Evolutionary conservation across 1,140 invertebrate species (phyloP), one percentile per base, ranked within the genome.

Genomic region (Fopius arisanus): DNA sequence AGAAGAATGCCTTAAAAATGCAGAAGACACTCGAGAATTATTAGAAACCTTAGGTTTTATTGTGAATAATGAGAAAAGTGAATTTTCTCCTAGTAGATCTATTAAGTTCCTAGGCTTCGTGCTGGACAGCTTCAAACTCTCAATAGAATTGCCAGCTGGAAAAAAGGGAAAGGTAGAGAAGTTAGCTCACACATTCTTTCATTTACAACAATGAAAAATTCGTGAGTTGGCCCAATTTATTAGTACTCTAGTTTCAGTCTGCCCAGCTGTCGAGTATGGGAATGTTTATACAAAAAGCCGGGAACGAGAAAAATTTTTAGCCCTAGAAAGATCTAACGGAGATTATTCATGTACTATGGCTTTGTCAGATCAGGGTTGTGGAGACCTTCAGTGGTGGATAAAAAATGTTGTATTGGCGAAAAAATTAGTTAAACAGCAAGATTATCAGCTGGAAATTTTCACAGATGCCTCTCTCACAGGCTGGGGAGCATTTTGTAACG

Each of bases 401-500:
- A 10, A 43, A n/a, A 33, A 26, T 21, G 1, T 14, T 23, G n/a
- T 12, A 16, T 26, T 10, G 7, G 12, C 29, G 6, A 40, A 26
- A 29, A 28, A 10, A 12, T 31, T 16, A 3, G 31, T 70, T 16
- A 54, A 21, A 37, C 29, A 28, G 21, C 14, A 23, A 14, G 9
- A 23, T 23, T 63, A 10, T 21, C 5, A 21, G 9, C 0, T 59
- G n/a, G 69, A 70, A n/a, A 70, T 70, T 21, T 70, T 41, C 26
- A 21, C 54, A 26, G 69, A 65, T 71, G 69, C 69, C 0, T 63
- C 54, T 9, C 19, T 71, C 7, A 40, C 69, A 6, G 69, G 69
- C 1, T 71, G 69, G 69, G 69, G 69, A 12, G 69, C 54, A 16
- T 63, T 40, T 12, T 71, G 59, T 19, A 65, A 63, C 16, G 21